A percentile compares a stretch with the other conserved stretches of the same genome.
phyloP scores from a whole-genome alignment of 2,797 vertebrate species.

The Pantherophis alleghaniensis region DNA sequence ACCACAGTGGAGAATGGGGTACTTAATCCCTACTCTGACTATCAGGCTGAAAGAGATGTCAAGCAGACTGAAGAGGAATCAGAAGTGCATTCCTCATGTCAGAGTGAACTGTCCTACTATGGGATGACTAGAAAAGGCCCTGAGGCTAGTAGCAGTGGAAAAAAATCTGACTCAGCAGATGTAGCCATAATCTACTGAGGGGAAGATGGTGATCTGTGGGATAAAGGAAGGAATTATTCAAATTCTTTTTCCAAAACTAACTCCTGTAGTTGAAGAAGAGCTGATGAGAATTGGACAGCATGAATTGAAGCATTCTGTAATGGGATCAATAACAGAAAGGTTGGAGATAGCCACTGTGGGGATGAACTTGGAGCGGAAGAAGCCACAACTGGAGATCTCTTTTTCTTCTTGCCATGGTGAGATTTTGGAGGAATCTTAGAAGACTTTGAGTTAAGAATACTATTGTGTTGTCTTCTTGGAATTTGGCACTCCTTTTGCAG shows the following conservation, averaged over 20 bases:
- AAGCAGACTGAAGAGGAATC: not conserved
- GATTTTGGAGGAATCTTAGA: not conserved
- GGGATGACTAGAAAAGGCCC: not conserved
- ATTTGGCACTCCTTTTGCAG: not conserved
- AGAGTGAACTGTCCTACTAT: not conserved
- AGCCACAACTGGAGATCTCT: not conserved
- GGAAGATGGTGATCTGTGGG: too few relatives aligned
- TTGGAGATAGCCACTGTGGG: not conserved
- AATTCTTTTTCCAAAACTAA: too few relatives aligned
- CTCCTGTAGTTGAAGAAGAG: too few relatives aligned
- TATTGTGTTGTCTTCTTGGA: not conserved
- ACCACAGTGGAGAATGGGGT: not conserved
- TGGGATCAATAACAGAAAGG: not conserved
- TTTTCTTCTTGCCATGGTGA: not conserved
- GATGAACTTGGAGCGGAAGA: not conserved
- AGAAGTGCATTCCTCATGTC: not conserved
- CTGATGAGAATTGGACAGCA: too few relatives aligned
- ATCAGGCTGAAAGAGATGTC: not conserved
- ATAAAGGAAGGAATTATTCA: too few relatives aligned
- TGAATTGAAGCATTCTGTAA: not conserved
- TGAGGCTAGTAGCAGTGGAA: not conserved
- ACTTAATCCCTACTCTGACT: not conserved
- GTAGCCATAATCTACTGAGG: too few relatives aligned
- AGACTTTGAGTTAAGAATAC: not conserved
- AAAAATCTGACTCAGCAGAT: too few relatives aligned